These are phyloP conservation scores for Malacosoma neustria DNA, from an alignment of 2,888 invertebrate genomes.

Conservation along the genomic window DNA sequence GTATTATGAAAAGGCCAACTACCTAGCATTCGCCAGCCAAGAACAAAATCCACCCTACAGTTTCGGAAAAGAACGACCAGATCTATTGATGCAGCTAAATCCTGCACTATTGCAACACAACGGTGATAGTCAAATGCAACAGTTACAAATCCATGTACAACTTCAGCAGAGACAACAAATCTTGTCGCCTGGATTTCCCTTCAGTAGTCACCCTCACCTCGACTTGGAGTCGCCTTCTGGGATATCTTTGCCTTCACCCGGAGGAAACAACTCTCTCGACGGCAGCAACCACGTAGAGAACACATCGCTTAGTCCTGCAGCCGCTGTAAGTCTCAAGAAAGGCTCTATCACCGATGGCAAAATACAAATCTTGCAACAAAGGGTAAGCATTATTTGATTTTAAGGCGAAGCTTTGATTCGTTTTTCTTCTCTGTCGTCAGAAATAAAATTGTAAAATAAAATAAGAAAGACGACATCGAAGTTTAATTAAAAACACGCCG, in stretches of 20 bases:
- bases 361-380: constrained; percentile 84
- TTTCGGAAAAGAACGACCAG: constrained; percentile 76
- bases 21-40: constrained; percentile 60
- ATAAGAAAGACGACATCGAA: constrained; percentile 41
- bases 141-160: constrained; percentile 81
- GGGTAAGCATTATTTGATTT: constrained; percentile 85
- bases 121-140: constrained; percentile 76
- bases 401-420: constrained; percentile 72
- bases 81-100: constrained; percentile 74
- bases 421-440: constrained; percentile 47
- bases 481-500: constrained; percentile 49
- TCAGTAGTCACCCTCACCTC: constrained; percentile 76
- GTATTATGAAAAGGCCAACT: constrained; percentile 69
- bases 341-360: constrained; percentile 76
- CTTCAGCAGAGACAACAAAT: constrained; percentile 79
- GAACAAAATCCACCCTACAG: constrained; percentile 75
- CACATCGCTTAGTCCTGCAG: constrained; percentile 77
- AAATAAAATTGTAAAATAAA: constrained; percentile 9
- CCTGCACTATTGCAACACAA: constrained; percentile 69
- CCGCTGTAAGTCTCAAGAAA: constrained; percentile 81
- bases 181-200: constrained; percentile 75
- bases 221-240: constrained; percentile 84
- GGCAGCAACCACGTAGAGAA: constrained; percentile 75
- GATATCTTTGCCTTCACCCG: constrained; percentile 88
- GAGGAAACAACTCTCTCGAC: constrained; percentile 82